Conservation (phyloP, 2,113 vertebrate genomes). For the Urocynchramus pylzowi region DNA sequence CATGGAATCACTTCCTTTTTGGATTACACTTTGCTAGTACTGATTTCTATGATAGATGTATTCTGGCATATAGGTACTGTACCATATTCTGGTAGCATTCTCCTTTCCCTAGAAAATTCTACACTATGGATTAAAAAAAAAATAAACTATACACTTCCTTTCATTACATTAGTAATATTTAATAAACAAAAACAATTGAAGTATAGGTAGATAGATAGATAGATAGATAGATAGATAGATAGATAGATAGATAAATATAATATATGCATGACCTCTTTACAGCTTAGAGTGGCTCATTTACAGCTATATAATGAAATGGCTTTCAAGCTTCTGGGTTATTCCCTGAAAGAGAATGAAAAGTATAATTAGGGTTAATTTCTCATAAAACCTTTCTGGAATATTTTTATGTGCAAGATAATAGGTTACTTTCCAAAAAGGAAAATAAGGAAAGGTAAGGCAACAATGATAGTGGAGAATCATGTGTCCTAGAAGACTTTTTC, state of each 20-base stretch:
- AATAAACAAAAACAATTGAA: background rate
- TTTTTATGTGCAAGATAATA: background rate
- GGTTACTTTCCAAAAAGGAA: background rate
- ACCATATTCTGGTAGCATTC: background rate
- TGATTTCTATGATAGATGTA: background rate
- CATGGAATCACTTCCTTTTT: background rate
- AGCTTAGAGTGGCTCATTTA: background rate
- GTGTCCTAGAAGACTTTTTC: conserved; percentile 4
- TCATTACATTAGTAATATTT: background rate
- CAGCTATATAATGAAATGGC: background rate
- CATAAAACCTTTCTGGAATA: background rate
- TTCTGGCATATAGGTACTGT: background rate
- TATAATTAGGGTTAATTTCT: conserved; percentile 37
- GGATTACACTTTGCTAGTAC: background rate
- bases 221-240: background rate
- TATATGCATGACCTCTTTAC: background rate
- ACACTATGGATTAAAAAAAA: too few species aligned
- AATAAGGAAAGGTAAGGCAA: background rate
- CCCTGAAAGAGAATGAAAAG: conserved; percentile 7
- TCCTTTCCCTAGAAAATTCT: background rate
- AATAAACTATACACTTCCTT: background rate
- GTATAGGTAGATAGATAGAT: background rate
- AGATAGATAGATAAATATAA: background rate
- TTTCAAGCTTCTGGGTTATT: background rate
- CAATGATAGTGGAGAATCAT: background rate